A percentile compares a stretch with the other conserved stretches of the same genome.
phyloP scores from a whole-genome alignment of 2,888 invertebrate genomes.

The Eristalis intricaria region DNA sequence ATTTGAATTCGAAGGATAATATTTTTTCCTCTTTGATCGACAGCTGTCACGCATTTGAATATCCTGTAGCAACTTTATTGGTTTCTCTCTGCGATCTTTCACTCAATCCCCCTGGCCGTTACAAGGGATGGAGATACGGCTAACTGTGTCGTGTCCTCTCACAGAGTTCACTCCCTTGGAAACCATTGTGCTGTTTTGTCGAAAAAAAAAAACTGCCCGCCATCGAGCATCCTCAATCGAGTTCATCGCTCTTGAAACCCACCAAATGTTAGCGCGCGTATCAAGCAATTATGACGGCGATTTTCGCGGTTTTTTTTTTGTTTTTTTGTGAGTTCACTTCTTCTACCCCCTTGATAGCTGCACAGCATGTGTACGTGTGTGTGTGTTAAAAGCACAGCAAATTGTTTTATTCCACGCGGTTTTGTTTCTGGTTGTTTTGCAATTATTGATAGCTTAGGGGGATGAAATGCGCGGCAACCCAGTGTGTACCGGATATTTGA shows the following conservation, averaged over 20 bases:
- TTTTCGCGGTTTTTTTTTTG: constrained; percentile 35
- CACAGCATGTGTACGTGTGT: constrained; percentile 3
- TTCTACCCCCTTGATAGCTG: not conserved
- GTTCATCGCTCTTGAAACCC: constrained; percentile 68
- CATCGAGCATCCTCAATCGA: constrained; percentile 65
- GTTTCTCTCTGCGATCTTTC: constrained; percentile 31
- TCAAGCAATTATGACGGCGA: constrained; percentile 66
- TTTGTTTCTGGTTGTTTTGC: constrained; percentile 72
- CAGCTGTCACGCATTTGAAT: constrained; percentile 72
- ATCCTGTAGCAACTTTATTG: constrained; percentile 65
- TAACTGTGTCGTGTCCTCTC: constrained; percentile 52
- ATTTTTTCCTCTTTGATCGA: constrained; percentile 62
- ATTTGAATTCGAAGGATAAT: constrained; percentile 45
- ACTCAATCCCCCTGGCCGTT: constrained; percentile 7
- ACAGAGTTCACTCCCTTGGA: constrained; percentile 63
- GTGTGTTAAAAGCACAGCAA: constrained; percentile 70
- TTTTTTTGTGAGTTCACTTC: not conserved
- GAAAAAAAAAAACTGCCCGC: constrained; percentile 53
- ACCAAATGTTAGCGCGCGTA: constrained; percentile 57
- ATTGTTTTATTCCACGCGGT: constrained; percentile 71
- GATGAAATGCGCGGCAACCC: constrained; percentile 68
- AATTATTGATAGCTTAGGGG: constrained; percentile 71
- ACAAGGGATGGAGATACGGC: constrained; percentile 31
- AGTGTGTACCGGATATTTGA: constrained; percentile 69
- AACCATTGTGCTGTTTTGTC: constrained; percentile 55